phyloP scores from a whole-genome alignment of 2,797 vertebrate species.

The Lutjanus argentimaculatus region DNA sequence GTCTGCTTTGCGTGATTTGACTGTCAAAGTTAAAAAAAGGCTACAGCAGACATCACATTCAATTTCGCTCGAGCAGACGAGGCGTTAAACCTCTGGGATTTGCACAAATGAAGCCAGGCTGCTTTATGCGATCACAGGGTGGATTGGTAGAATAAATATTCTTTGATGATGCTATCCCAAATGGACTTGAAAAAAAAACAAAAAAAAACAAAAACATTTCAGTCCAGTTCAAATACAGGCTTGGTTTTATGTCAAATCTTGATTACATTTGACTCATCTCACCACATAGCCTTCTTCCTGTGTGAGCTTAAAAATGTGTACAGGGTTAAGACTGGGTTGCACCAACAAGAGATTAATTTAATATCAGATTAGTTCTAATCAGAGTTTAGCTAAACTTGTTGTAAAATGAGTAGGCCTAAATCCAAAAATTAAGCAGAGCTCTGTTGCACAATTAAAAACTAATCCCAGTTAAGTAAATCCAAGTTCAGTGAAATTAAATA shows the following conservation, averaged over 20 bases:
- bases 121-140: conserved; percentile 31
- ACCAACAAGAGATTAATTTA: no score
- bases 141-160: conserved; percentile 19
- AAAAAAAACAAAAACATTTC: not conserved
- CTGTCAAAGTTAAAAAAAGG: conserved; percentile 52
- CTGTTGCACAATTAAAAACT: no score
- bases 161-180: conserved; percentile 44
- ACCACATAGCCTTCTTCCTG: not conserved
- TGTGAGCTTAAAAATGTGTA: not conserved
- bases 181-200: conserved; percentile 8
- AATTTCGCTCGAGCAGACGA: conserved; percentile 11
- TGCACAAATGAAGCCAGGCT: conserved; percentile 31
- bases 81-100: conserved; percentile 64
- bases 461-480: no score
- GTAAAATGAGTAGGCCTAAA: no score
- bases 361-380: no score
- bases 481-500: no score
- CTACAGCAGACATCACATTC: conserved; percentile 80
- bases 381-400: no score
- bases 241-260: conserved; percentile 18
- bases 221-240: conserved; percentile 17
- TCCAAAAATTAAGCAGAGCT: no score
- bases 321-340: no score
- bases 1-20: conserved; percentile 49
- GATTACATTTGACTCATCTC: conserved; percentile 5